phyloP scores from a whole-genome alignment of 1,140 invertebrate genomes.

The Hyles euphorbiae region DNA sequence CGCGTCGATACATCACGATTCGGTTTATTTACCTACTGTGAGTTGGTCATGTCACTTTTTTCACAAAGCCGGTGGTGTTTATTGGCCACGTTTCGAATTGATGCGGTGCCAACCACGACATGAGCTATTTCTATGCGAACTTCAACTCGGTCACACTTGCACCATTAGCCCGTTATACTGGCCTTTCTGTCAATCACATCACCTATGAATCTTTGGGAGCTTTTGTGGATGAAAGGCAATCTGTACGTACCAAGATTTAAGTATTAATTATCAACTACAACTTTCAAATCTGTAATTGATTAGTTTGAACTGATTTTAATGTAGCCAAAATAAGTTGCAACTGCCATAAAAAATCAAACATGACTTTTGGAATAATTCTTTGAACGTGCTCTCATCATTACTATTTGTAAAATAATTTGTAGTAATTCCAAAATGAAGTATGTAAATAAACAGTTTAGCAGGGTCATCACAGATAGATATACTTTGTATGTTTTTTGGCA shows the following conservation, averaged over 20 bases:
- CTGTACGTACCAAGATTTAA: too few species aligned
- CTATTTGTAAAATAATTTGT: not conserved
- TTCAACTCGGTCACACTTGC: slow-evolving; percentile 22
- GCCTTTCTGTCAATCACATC: too few species aligned
- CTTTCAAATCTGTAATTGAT: too few species aligned
- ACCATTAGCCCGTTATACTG: not conserved
- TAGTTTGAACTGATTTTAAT: too few species aligned
- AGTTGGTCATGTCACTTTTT: slow-evolving; percentile 44
- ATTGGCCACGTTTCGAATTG: slow-evolving; percentile 39
- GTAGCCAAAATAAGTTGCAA: too few species aligned
- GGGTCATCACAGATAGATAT: slow-evolving; percentile 2
- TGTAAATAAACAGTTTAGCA: slow-evolving; percentile 7
- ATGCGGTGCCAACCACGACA: slow-evolving; percentile 55
- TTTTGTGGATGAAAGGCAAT: too few species aligned
- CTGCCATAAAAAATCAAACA: too few species aligned
- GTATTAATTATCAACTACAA: too few species aligned
- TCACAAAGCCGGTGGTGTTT: slow-evolving; percentile 38
- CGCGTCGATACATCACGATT: slow-evolving; percentile 26
- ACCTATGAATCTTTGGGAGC: too few species aligned
- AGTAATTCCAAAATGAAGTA: not conserved
- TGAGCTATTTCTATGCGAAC: slow-evolving; percentile 52
- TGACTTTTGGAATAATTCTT: too few species aligned
- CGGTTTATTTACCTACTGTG: slow-evolving; percentile 41
- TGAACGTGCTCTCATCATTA: too few species aligned
- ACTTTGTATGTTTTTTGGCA: not conserved